phyloP scores from a whole-genome alignment of 2,888 invertebrate genomes.

The Rhagophthalmus giganteus region DNA sequence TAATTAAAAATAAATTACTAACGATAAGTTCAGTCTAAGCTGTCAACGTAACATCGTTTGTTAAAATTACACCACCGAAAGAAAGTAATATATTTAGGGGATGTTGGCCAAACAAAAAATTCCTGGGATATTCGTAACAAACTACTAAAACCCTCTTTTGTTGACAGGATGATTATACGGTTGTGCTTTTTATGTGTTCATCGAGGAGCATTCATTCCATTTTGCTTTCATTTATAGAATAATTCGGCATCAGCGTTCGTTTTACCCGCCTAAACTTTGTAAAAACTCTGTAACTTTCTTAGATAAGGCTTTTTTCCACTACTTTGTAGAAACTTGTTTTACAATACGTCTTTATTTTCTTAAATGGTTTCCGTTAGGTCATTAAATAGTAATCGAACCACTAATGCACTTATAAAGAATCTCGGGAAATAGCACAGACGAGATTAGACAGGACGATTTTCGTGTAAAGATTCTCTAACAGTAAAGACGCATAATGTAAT shows the following conservation, averaged over 20 bases:
- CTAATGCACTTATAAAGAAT: too few species aligned
- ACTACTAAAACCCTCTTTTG: constrained; percentile 24
- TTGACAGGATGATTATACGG: constrained; percentile 25
- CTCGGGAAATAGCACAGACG: too few species aligned
- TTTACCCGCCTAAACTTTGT: neutral
- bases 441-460: too few species aligned
- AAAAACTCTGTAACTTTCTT: neutral
- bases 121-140: constrained; percentile 18
- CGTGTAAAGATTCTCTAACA: constrained; percentile 3
- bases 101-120: constrained; percentile 10
- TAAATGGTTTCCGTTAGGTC: neutral
- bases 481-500: constrained; percentile 8
- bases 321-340: too few species aligned
- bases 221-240: constrained; percentile 20
- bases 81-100: constrained; percentile 9
- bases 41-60: constrained; percentile 1
- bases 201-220: constrained; percentile 17
- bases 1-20: constrained; percentile 1
- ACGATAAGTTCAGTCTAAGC: neutral
- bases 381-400: too few species aligned
- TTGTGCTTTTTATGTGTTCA: constrained; percentile 23
- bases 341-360: too few species aligned
- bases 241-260: constrained; percentile 4
- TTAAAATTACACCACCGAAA: neutral
- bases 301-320: too few species aligned